A percentile compares a stretch with the other conserved stretches of the same genome.
Evolutionary conservation across 2,113 vertebrate genomes (phyloP).

Genomic region (Ginglymostoma cirratum): DNA sequence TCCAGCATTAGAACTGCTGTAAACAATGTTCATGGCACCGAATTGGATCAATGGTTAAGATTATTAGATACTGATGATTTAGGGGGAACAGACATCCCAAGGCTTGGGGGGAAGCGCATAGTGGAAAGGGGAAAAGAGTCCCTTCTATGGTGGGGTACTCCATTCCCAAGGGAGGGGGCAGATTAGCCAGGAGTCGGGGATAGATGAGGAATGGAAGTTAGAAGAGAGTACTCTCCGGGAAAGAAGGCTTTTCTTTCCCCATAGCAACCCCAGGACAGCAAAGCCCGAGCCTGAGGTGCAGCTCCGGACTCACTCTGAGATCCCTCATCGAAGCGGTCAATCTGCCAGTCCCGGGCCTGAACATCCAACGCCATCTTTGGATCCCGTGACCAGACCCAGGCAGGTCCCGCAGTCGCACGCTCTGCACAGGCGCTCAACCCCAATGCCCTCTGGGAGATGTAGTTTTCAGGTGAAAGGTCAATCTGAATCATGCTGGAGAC

Average conservation of each 20-base stretch:
- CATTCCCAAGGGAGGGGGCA: too few relatives aligned
- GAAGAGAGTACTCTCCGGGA: too few relatives aligned
- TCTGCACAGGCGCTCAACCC: constrained; percentile 38
- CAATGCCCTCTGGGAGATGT: constrained; percentile 54
- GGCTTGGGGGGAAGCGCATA: too few relatives aligned
- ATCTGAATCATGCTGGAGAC: background rate
- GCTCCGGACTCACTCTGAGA: constrained; percentile 77
- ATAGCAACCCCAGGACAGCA: background rate
- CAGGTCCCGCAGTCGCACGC: constrained; percentile 39
- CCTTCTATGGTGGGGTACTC: too few relatives aligned
- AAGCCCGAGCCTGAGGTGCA: background rate
- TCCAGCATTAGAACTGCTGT: background rate
- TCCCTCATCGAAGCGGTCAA: constrained; percentile 90
- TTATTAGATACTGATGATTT: too few relatives aligned
- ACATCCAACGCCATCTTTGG: constrained; percentile 76
- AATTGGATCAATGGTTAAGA: too few relatives aligned
- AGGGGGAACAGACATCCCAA: too few relatives aligned
- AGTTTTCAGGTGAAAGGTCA: constrained; percentile 42
- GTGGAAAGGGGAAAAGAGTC: too few relatives aligned
- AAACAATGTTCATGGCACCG: background rate
- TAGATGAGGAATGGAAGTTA: too few relatives aligned
- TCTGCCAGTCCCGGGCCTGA: constrained; percentile 86
- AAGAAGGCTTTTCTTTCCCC: background rate
- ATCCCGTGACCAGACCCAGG: background rate
- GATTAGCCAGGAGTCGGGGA: too few relatives aligned